phyloP scores from a whole-genome alignment of 2,113 vertebrate genomes.

The Deroptyus accipitrinus region DNA sequence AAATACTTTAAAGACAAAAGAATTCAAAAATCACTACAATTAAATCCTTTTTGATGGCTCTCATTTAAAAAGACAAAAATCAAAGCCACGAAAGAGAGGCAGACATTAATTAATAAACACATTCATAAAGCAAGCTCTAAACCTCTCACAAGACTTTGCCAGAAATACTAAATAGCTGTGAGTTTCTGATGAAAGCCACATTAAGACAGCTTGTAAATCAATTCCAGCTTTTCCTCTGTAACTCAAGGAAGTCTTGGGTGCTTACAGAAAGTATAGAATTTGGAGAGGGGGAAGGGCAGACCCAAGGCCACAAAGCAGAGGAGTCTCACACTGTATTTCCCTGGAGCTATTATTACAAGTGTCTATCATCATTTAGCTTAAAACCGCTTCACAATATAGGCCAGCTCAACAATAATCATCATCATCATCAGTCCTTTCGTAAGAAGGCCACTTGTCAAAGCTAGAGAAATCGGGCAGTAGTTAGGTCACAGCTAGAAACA shows the following conservation, averaged over 20 bases:
- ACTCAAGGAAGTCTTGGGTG: background rate
- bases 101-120: background rate
- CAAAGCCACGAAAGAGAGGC: background rate
- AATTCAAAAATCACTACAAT: background rate
- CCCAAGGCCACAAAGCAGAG: accelerated
- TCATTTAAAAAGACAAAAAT: background rate
- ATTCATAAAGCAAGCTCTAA: conserved; percentile 1
- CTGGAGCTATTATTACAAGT: background rate
- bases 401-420: background rate
- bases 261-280: background rate
- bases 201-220: conserved; percentile 33
- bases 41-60: background rate
- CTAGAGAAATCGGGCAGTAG: background rate
- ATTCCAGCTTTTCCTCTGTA: conserved; percentile 18
- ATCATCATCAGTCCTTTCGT: background rate
- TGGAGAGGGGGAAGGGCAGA: background rate
- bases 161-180: background rate
- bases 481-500: background rate
- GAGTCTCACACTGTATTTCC: background rate
- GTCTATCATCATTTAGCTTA: background rate
- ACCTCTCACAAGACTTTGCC: conserved; percentile 5
- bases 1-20: background rate
- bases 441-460: background rate
- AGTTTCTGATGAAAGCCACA: conserved; percentile 2
- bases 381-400: background rate